Base-by-base conservation (phyloP, 2,888 invertebrate genomes). In the Axea sp. region DNA sequence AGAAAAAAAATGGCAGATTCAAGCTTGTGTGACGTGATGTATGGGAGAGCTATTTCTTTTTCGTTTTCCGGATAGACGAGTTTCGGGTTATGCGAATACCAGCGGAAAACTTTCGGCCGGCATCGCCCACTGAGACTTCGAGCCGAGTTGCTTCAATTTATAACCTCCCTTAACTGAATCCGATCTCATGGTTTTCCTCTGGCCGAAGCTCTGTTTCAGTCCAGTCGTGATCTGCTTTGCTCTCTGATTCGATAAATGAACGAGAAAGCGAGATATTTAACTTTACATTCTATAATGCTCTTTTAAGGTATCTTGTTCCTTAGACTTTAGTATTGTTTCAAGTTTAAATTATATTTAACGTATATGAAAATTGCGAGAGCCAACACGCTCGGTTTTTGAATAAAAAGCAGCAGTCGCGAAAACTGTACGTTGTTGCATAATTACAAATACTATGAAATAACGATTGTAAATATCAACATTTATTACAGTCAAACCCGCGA, bases 81-180 rank as follows among this genome's bases (percentile, higher is more conserved):
- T 83, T 84, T 82, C 84, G 78, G 83, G 83, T 85, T 85, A 83
- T 83, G 79, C 78, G 81, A 78, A 80, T 77, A 77, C 81, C 77
- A 78, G 82, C 80, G 80, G 82, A 82, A 85, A 85, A 85, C 78
- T 85, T 84, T 84, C 72, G 74, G 72, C 75, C 77, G 77, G 78
- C 72, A 77, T 78, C 75, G 75, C 81, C 79, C 78, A 75, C 77
- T 45, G 81, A 81, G 84, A 83, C 79, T 84, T 81, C 73, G 80
- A 78, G 77, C 75, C n/a, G 77, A 76, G 76, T 77, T 81, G 78
- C 78, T 68, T 77, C 80, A 82, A 85, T 85, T 83, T 85, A 84
- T 84, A 84, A 83, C 82, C 82, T 71, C 75, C 77, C 84, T 77
- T 83, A 84, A 84, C 84, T 81, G 84, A 83, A 84, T 83, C 80